Evolutionary conservation across 2,888 invertebrate species (phyloP).

Genomic region (Nephrotoma flavescens): DNA sequence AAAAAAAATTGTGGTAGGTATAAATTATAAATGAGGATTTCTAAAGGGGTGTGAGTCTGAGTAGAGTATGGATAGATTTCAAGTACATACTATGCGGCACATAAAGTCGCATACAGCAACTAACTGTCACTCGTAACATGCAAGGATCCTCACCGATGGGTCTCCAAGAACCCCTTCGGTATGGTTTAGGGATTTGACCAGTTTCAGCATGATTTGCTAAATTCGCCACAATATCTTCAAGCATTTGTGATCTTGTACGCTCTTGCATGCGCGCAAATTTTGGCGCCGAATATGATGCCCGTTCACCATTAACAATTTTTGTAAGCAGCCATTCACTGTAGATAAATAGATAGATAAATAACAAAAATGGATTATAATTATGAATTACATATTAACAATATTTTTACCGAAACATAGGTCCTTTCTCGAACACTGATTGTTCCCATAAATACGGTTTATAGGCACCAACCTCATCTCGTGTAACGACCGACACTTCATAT

Average conservation of each 20-base stretch:
- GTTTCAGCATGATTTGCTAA: conserved; percentile 88
- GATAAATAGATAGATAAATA: conserved; percentile 1
- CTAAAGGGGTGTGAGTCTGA: not conserved
- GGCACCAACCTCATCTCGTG: conserved; percentile 86
- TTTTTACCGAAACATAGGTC: conserved; percentile 71
- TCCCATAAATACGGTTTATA: conserved; percentile 94
- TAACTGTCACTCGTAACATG: conserved; percentile 19
- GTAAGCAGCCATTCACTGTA: conserved; percentile 76
- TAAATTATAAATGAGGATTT: not conserved
- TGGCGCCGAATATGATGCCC: conserved; percentile 87
- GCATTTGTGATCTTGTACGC: conserved; percentile 81
- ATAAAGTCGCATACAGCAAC: conserved; percentile 32
- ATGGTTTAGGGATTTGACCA: conserved; percentile 90
- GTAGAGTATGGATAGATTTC: conserved; percentile 5
- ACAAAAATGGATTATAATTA: not conserved
- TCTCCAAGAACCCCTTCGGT: conserved; percentile 83
- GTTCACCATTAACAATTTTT: conserved; percentile 85
- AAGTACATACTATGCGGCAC: conserved; percentile 31
- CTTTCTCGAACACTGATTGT: conserved; percentile 86
- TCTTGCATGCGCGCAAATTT: conserved; percentile 94
- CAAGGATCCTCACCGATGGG: conserved; percentile 52
- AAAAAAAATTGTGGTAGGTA: not conserved
- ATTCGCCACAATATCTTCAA: conserved; percentile 88
- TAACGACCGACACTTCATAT: conserved; percentile 86
- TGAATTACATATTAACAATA: not conserved